Evolutionary conservation across 1,140 invertebrate genomes (phyloP), one percentile per base, ranked within the genome.

Genomic region (Caenorhabditis briggsae): DNA sequence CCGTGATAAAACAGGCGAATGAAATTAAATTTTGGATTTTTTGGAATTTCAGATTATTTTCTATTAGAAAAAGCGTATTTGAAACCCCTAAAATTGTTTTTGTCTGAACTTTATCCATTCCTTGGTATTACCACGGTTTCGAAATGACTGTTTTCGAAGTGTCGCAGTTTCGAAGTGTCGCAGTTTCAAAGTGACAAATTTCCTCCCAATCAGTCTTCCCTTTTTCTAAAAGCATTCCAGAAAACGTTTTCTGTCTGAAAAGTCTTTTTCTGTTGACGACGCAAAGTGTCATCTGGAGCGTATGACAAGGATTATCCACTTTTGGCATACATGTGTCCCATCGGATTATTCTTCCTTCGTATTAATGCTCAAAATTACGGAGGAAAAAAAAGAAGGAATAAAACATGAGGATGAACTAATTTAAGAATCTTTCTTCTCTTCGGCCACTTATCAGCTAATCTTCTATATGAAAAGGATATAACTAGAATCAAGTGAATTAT

Each of bases 271-370:
- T 64, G 59, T 9, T 64, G 59, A 74, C 65, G 65, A 74, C 46
- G 65, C 46, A 18, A 33, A 43, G 65, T 74, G 65, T 74, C 65
- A 74, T 74, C 41, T 74, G 65, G 65, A 74, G n/a, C 65, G 33
- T 74, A 46, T 74, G 65, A 74, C 23, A 16, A 25, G 65, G 41
- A 65, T 65, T 65, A 65, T 65, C 33, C 61, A 65, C 33, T 65
- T 65, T 46, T 74, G 23, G 33, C 65, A 74, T 74, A 9, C 46
- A 5, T 46, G 18, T 9, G 5, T 46, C 43, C 46, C 65, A 33
- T n/a, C 65, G 65, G 65, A 74, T 74, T 74, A 74, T 46, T 74
- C 33, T 46, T 53, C 50, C 20, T 46, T 18, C 41, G 65, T 74
- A 74, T 74, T 74, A 74, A 74, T 48, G 65, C 41, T 3, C 9